These are phyloP conservation scores for Gymnosoma rotundatum DNA, from an alignment of 2,888 invertebrate genomes.

Conservation along the genomic window DNA sequence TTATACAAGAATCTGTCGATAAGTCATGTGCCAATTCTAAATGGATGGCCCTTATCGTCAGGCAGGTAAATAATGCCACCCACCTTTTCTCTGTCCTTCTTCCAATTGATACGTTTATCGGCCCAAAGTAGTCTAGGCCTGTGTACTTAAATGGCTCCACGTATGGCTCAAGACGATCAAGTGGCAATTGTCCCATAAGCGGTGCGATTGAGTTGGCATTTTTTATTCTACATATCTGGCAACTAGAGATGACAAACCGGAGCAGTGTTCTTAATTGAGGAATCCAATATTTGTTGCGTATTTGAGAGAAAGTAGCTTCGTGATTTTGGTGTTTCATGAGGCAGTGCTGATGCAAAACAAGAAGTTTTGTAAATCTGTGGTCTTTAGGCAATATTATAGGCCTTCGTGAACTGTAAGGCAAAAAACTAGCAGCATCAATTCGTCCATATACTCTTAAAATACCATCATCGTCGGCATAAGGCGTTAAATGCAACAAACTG, in stretches of 20 bases:
- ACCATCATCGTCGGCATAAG: conserved; percentile 5
- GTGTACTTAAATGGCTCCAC: conserved; percentile 36
- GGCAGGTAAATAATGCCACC: conserved; percentile 69
- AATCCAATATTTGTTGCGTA: conserved; percentile 53
- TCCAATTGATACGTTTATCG: conserved; percentile 30
- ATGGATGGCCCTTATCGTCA: conserved; percentile 54
- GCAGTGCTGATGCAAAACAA: conserved; percentile 42
- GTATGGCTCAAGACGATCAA: conserved; percentile 44
- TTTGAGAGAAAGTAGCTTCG: conserved; percentile 54
- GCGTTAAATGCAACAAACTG: conserved; percentile 4
- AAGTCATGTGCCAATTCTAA: conserved; percentile 47
- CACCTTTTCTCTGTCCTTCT: conserved; percentile 61
- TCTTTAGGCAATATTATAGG: conserved; percentile 62
- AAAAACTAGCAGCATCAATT: conserved; percentile 58
- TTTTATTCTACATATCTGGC: conserved; percentile 45
- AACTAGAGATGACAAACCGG: conserved; percentile 29
- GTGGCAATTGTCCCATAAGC: conserved; percentile 62
- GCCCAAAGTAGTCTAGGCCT: conserved; percentile 59
- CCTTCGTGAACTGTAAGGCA: conserved; percentile 48
- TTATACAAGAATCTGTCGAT: conserved; percentile 48
- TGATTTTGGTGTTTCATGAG: conserved; percentile 64
- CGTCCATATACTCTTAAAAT: conserved; percentile 45
- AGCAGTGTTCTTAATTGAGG: conserved; percentile 46
- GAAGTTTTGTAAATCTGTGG: conserved; percentile 51
- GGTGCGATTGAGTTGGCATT: conserved; percentile 58